Evolutionary conservation across 2,113 vertebrate genomes (phyloP).

Genomic region (Actinemys pallida): DNA sequence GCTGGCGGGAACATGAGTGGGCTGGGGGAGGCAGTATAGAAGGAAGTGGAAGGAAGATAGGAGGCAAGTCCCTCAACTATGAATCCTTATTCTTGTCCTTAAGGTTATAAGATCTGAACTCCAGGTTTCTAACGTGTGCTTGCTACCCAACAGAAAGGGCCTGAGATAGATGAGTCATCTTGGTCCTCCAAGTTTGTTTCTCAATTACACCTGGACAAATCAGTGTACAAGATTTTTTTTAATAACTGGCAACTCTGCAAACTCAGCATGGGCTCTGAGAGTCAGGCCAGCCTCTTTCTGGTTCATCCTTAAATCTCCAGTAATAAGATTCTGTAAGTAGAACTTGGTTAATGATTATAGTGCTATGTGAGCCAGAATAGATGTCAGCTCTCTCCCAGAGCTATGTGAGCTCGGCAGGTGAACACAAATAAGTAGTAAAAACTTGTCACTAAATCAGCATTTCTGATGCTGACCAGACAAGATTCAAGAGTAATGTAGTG

Average conservation of each 20-base stretch:
- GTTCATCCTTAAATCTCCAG: conserved; percentile 14
- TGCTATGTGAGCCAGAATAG: neutral
- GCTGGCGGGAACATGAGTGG: neutral
- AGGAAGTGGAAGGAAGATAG: neutral
- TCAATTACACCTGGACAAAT: neutral
- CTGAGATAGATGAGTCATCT: neutral
- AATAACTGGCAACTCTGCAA: neutral
- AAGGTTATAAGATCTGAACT: neutral
- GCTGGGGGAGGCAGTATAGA: neutral
- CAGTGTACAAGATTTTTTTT: neutral
- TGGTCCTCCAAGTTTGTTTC: neutral
- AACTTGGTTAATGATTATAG: neutral
- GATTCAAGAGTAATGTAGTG: neutral
- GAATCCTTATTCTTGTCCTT: neutral
- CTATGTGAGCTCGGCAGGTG: neutral
- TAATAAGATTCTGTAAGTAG: neutral
- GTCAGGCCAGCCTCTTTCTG: neutral
- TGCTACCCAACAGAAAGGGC: neutral
- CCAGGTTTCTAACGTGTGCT: neutral
- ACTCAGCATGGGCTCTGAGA: neutral
- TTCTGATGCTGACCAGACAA: neutral
- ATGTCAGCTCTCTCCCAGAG: neutral
- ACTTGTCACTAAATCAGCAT: neutral
- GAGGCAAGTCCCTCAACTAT: neutral
- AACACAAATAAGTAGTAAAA: neutral